A percentile compares a stretch with the other conserved stretches of the same genome.
These are phyloP conservation scores for Cardiocondyla obscurior DNA, from an alignment of 1,140 invertebrate genomes.

Conservation along the genomic window DNA sequence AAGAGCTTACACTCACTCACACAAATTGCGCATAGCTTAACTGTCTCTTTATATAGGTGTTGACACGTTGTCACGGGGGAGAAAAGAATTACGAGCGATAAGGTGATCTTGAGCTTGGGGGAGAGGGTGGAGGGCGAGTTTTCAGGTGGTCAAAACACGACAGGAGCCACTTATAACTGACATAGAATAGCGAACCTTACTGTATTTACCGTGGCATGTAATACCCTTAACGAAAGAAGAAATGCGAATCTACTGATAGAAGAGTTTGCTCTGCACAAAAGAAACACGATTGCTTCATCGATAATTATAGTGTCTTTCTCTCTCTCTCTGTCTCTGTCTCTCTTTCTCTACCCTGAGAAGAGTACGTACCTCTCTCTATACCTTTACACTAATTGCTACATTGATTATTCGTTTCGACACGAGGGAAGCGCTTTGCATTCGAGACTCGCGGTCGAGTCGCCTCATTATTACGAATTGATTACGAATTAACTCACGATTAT, in stretches of 20 bases:
- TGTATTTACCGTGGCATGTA: constrained; percentile 83
- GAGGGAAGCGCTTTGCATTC: constrained; percentile 15
- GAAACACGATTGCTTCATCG: constrained; percentile 78
- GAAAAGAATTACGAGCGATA: not conserved
- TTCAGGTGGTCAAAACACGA: constrained; percentile 24
- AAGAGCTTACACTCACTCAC: constrained; percentile 22
- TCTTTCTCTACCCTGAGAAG: constrained; percentile 49
- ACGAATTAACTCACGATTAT: constrained; percentile 37
- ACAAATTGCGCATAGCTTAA: constrained; percentile 74
- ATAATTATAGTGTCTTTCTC: constrained; percentile 77
- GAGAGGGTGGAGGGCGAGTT: constrained; percentile 32
- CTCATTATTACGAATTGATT: constrained; percentile 47
- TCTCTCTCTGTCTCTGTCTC: not conserved
- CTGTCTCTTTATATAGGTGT: constrained; percentile 79
- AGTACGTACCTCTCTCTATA: constrained; percentile 62
- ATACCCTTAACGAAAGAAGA: constrained; percentile 77
- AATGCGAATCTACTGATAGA: constrained; percentile 73
- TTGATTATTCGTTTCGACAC: constrained; percentile 42
- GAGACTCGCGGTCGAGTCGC: constrained; percentile 10
- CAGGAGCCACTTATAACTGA: constrained; percentile 73
- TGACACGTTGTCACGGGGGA: constrained; percentile 69
- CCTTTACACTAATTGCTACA: constrained; percentile 55
- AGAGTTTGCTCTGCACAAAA: constrained; percentile 82
- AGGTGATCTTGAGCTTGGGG: constrained; percentile 8
- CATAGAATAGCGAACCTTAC: constrained; percentile 79